Percentiles rank a stretch among this genome's conserved stretches.
Evolutionary conservation across 2,888 invertebrate genomes (phyloP).

Genomic region (Protula sp.): DNA sequence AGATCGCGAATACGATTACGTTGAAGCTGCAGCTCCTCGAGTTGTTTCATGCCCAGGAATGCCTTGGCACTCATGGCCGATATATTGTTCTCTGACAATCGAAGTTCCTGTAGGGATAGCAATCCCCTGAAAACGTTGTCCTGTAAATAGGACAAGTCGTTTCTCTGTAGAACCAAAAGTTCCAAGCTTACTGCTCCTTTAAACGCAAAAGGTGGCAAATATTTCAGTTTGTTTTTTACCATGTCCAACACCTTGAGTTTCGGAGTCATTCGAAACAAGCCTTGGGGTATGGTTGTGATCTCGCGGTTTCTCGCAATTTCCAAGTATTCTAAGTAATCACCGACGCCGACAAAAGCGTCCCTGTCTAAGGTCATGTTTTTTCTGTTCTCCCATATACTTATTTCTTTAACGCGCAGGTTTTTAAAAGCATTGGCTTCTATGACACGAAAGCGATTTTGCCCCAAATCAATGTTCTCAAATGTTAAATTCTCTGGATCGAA

Average conservation of each 20-base stretch:
- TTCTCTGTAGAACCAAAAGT: constrained; percentile 1
- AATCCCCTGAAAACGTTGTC: constrained; percentile 18
- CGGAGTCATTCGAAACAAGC: constrained; percentile 17
- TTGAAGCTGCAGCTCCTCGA: constrained; percentile 13
- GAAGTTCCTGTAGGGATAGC: constrained; percentile 11
- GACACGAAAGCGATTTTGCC: constrained; percentile 11
- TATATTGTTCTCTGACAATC: constrained; percentile 14
- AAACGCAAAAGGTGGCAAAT: constrained; percentile 11
- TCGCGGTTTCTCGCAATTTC: constrained; percentile 3
- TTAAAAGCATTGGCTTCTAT: constrained; percentile 14
- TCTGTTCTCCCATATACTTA: constrained; percentile 19
- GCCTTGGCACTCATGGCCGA: constrained; percentile 17
- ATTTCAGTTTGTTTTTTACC: constrained; percentile 9
- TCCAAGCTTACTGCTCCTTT: constrained; percentile 13
- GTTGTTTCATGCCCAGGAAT: constrained; percentile 13
- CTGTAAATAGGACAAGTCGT: constrained; percentile 9
- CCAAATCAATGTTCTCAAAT: constrained; percentile 15
- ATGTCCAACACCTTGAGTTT: constrained; percentile 14
- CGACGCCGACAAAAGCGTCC: constrained; percentile 18
- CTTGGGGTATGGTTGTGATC: constrained; percentile 14
- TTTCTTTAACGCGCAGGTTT: constrained; percentile 12
- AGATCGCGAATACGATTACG: constrained; percentile 23
- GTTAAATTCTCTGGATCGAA: constrained; percentile 9
- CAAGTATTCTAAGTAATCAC: constrained; percentile 10
- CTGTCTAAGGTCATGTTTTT: constrained; percentile 11